Conservation (phyloP, 2,888 invertebrate species). For the Apamea sordens region DNA sequence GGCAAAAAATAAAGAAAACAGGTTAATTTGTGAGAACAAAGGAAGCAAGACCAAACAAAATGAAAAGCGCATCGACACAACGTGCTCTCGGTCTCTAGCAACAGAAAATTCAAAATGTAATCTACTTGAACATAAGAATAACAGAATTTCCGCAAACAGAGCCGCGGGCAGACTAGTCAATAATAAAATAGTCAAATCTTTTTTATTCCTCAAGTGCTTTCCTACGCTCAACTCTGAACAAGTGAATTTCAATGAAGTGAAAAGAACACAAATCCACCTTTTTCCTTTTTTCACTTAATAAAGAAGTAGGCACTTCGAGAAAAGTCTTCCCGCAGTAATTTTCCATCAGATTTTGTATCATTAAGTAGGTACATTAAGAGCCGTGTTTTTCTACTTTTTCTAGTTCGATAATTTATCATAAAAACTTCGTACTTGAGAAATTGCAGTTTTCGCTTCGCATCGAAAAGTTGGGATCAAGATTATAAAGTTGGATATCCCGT, state of each 20-base stretch:
- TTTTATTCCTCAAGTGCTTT: conserved; percentile 62
- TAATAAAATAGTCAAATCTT: conserved; percentile 66
- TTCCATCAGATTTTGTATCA: conserved; percentile 29
- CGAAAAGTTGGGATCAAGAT: conserved; percentile 81
- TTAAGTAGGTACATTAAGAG: conserved; percentile 29
- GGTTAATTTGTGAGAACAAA: conserved; percentile 41
- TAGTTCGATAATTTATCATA: conserved; percentile 58
- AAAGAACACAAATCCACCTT: conserved; percentile 72
- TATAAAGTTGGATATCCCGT: conserved; percentile 79
- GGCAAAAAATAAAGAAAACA: background rate
- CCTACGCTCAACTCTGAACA: conserved; percentile 66
- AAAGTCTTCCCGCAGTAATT: conserved; percentile 59
- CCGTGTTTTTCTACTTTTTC: conserved; percentile 27
- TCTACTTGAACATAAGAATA: conserved; percentile 48
- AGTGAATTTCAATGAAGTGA: conserved; percentile 75
- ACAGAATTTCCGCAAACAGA: conserved; percentile 53
- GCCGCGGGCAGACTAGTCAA: conserved; percentile 54
- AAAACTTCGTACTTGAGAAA: conserved; percentile 68
- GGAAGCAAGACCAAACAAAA: conserved; percentile 23
- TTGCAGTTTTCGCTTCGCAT: conserved; percentile 77
- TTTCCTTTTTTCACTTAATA: conserved; percentile 66
- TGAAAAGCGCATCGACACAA: conserved; percentile 23
- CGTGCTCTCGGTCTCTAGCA: conserved; percentile 4
- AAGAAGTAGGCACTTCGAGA: conserved; percentile 60
- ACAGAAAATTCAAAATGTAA: conserved; percentile 56